Conservation (phyloP, 2,113 vertebrate species). For the Tricholaema leucomelas region DNA sequence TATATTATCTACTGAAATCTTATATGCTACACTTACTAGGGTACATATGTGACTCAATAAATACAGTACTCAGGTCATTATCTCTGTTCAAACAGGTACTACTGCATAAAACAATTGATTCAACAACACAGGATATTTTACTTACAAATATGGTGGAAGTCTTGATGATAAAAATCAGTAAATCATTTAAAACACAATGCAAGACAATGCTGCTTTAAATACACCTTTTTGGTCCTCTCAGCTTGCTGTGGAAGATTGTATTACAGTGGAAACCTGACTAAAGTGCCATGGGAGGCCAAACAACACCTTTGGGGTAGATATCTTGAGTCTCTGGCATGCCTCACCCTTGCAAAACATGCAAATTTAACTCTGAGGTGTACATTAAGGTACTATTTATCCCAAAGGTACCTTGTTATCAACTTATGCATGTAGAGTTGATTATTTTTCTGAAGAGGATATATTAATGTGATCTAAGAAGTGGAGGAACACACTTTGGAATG, state of each 20-base stretch:
- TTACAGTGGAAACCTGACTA: background rate
- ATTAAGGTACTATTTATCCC: background rate
- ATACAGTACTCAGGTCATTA: slow-evolving; percentile 40
- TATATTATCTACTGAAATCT: slow-evolving; percentile 46
- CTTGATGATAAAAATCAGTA: slow-evolving; percentile 31
- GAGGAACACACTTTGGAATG: background rate
- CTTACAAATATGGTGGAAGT: slow-evolving; percentile 4
- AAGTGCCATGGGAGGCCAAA: background rate
- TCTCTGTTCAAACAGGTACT: slow-evolving; percentile 52
- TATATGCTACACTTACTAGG: slow-evolving; percentile 52
- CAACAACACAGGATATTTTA: slow-evolving; percentile 49
- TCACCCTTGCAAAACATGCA: background rate
- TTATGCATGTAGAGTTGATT: background rate
- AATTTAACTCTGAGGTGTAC: background rate
- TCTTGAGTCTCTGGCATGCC: background rate
- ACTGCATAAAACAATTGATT: slow-evolving; percentile 56
- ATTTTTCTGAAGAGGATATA: background rate
- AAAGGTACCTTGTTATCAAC: background rate
- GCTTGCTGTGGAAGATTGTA: background rate
- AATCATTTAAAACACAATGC: slow-evolving; percentile 42
- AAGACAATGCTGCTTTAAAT: slow-evolving; percentile 35
- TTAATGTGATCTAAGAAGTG: background rate
- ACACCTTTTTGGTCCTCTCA: background rate
- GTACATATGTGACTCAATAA: slow-evolving; percentile 36
- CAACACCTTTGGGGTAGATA: background rate